Evolutionary conservation across 2,113 vertebrate genomes (phyloP), one percentile per base, ranked within the genome.

Genomic region (Boleophthalmus pectinirostris): DNA sequence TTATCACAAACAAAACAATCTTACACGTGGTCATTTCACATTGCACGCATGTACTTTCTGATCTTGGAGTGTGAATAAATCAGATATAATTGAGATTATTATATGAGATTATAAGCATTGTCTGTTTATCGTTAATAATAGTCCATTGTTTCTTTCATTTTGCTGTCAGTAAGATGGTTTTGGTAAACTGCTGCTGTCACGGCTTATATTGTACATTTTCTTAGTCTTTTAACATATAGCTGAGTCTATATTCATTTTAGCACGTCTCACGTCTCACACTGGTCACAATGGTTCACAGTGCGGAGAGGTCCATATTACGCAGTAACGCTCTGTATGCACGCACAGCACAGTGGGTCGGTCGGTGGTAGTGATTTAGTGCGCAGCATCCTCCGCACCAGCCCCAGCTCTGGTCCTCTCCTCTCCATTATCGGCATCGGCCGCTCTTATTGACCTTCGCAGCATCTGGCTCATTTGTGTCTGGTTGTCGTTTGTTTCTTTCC

Each of bases 271-370:
- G n/a, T n/a, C n/a, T n/a, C n/a, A n/a, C n/a, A n/a, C n/a, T n/a
- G n/a, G n/a, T 29, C 29, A 46, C 66, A 74, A 1, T 57, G 47
- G 51, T 20, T n/a, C 20, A n/a, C 20, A 49, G 24, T 58, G 46
- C 25, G 16, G 79, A 71, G 75, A 75, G 75, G 77, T 73, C 47
- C 29, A 79, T 23, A 16, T 66, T 77, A 79, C 68, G 77, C 82
- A 35, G 79, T 60, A 66, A 83, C 81, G 70, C 51, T 9, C 51
- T 10, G 51, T n/a, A 9, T 7, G 51, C 51, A 11, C 51, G 51
- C 82, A 73, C 74, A 13, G 65, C 64, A 63, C 18, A 63, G 18
- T 74, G 71, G 56, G n/a, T 80, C 66, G 66, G 46, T 75, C 66
- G 66, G 46, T 73, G 20, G 72, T 63, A 35, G 70, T 57, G 49